These are phyloP conservation scores for Pelosia muscerda DNA, from an alignment of 2,888 invertebrate species.

Conservation along the genomic window DNA sequence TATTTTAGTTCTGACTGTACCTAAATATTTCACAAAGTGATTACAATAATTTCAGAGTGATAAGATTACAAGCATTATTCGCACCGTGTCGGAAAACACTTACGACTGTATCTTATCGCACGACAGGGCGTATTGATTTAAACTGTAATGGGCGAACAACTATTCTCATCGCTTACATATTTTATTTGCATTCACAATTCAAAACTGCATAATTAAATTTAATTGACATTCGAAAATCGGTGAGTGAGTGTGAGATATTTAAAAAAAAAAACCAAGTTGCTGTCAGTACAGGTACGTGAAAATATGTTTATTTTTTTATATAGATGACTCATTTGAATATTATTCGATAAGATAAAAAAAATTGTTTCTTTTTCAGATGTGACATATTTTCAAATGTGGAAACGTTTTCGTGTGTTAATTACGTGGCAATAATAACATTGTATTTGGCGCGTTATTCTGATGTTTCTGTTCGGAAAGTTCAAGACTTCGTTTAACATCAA, in stretches of 20 bases:
- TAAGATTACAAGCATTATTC: constrained; percentile 74
- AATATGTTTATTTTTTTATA: neutral
- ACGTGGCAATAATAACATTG: constrained; percentile 50
- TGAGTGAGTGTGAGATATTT: constrained; percentile 45
- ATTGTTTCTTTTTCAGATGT: constrained; percentile 45
- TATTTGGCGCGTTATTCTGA: constrained; percentile 55
- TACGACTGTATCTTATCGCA: constrained; percentile 71
- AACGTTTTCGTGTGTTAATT: constrained; percentile 30
- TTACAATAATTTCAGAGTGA: constrained; percentile 64
- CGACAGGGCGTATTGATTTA: constrained; percentile 70
- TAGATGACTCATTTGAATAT: neutral
- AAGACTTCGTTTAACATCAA: constrained; percentile 69
- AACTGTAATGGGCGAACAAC: constrained; percentile 63
- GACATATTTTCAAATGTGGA: neutral
- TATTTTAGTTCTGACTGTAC: constrained; percentile 17
- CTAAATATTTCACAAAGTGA: constrained; percentile 46
- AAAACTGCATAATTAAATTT: constrained; percentile 41
- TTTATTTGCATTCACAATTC: constrained; percentile 53
- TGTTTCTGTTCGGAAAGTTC: constrained; percentile 72
- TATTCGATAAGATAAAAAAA: constrained; percentile 12
- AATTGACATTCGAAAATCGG: constrained; percentile 32
- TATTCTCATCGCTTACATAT: constrained; percentile 58
- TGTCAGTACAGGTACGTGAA: neutral
- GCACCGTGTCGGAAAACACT: constrained; percentile 60
- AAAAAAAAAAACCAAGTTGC: neutral